Evolutionary conservation across 2,888 invertebrate genomes (phyloP).

Genomic region (Aphodius sticticus): DNA sequence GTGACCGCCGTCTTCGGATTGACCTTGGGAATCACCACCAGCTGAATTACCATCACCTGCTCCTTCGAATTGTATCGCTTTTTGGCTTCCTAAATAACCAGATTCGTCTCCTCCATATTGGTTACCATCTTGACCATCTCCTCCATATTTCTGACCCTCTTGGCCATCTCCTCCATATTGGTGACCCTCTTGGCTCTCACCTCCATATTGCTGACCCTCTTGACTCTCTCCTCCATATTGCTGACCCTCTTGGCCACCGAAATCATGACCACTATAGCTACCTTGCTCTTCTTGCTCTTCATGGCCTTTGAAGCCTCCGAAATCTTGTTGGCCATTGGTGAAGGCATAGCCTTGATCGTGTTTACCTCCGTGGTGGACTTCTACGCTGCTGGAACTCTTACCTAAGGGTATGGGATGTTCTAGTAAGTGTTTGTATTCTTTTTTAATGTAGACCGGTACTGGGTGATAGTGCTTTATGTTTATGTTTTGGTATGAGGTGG

Average conservation of each 20-base stretch:
- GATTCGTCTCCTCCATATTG: background rate
- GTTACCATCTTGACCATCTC: constrained; percentile 12
- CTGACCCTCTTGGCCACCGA: constrained; percentile 6
- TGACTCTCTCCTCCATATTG: constrained; percentile 5
- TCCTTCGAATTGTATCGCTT: background rate
- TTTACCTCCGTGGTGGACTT: constrained; percentile 51
- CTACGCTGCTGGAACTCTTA: constrained; percentile 55
- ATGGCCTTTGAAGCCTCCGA: constrained; percentile 21
- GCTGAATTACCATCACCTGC: background rate
- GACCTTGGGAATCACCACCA: background rate
- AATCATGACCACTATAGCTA: constrained; percentile 25
- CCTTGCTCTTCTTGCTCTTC: constrained; percentile 20
- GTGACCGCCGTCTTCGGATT: background rate
- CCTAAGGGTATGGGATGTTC: constrained; percentile 73
- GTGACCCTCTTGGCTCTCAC: background rate
- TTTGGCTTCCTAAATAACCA: background rate
- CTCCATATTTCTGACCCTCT: constrained; percentile 1
- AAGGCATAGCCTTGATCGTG: constrained; percentile 49
- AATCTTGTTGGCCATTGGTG: constrained; percentile 24
- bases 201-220: background rate
- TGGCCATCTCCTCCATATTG: background rate
- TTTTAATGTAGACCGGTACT: constrained; percentile 74
- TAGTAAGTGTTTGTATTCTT: constrained; percentile 70
- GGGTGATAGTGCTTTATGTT: constrained; percentile 76
- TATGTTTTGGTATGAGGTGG: constrained; percentile 74